A percentile compares a stretch with the other conserved stretches of the same genome.
phyloP scores from a whole-genome alignment of 1,140 invertebrate species.

The Pomphorhynchus laevis region DNA sequence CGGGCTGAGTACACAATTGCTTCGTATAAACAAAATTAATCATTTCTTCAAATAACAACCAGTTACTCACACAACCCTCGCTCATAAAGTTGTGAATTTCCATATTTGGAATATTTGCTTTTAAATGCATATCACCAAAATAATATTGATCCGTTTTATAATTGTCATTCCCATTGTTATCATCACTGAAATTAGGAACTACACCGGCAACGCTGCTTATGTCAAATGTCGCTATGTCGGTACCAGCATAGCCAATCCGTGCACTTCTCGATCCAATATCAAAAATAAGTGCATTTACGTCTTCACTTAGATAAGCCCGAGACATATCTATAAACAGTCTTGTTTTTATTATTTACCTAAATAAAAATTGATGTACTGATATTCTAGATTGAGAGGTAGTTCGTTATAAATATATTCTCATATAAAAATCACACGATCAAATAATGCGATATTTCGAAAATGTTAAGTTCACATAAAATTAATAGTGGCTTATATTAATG shows the following conservation, averaged over 20 bases:
- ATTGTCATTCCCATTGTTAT: constrained; percentile 23
- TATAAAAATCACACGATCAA: too few species aligned
- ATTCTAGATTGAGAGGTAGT: too few species aligned
- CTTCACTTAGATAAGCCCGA: too few species aligned
- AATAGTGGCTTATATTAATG: too few species aligned
- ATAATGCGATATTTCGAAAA: too few species aligned
- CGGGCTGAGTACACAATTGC: background rate
- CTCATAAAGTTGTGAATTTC: constrained; percentile 18
- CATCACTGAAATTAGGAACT: constrained; percentile 3
- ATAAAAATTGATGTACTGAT: too few species aligned
- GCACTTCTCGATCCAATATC: constrained; percentile 63
- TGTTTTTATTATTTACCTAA: too few species aligned
- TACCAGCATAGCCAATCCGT: constrained; percentile 46
- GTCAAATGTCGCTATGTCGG: constrained; percentile 36
- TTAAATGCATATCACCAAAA: constrained; percentile 18
- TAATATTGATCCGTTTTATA: constrained; percentile 27
- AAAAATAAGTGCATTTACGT: constrained; percentile 81
- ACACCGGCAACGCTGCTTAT: constrained; percentile 6
- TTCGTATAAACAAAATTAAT: background rate
- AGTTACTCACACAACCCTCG: background rate
- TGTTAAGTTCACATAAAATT: too few species aligned
- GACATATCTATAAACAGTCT: too few species aligned
- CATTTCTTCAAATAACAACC: background rate
- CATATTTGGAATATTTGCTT: constrained; percentile 20
- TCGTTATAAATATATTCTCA: too few species aligned